phyloP scores from a whole-genome alignment of 2,797 vertebrate genomes.

The Malacoctenus gilli region DNA sequence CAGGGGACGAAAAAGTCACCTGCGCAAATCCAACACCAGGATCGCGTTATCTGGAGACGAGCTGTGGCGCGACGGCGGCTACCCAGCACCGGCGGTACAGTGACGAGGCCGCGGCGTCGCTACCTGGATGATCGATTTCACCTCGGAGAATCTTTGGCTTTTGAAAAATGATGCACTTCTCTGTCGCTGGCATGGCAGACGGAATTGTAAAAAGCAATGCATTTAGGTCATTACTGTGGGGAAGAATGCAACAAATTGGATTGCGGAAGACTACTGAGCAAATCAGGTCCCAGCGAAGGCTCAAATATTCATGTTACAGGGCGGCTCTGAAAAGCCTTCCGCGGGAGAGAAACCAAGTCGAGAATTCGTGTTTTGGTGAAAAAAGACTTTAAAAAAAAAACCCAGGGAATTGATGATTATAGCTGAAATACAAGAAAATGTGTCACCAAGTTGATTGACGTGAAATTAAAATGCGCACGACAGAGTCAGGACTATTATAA shows the following conservation, averaged over 20 bases:
- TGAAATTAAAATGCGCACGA: no score
- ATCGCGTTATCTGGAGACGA: constrained; percentile 27
- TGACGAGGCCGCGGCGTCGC: constrained; percentile 13
- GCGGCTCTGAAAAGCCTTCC: constrained; percentile 6
- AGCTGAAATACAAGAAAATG: no score
- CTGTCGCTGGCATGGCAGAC: constrained; percentile 33
- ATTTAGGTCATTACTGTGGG: constrained; percentile 28
- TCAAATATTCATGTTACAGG: constrained; percentile 13
- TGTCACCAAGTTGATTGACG: no score
- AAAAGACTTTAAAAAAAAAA: background rate
- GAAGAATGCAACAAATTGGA: constrained; percentile 26
- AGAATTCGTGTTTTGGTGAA: background rate
- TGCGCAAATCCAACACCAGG: constrained; percentile 17
- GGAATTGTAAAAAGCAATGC: constrained; percentile 39
- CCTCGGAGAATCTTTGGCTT: constrained; percentile 23
- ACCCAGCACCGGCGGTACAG: constrained; percentile 31
- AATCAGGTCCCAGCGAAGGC: constrained; percentile 24
- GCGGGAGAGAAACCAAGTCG: background rate
- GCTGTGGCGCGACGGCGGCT: constrained; percentile 21
- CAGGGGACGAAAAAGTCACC: constrained; percentile 2
- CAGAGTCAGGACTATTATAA: no score
- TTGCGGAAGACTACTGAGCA: constrained; percentile 18
- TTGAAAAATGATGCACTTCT: constrained; percentile 23
- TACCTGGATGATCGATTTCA: no score
- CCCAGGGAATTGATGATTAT: no score